Conservation (phyloP, 2,797 vertebrate genomes). For the Toxotes lorentzi region DNA sequence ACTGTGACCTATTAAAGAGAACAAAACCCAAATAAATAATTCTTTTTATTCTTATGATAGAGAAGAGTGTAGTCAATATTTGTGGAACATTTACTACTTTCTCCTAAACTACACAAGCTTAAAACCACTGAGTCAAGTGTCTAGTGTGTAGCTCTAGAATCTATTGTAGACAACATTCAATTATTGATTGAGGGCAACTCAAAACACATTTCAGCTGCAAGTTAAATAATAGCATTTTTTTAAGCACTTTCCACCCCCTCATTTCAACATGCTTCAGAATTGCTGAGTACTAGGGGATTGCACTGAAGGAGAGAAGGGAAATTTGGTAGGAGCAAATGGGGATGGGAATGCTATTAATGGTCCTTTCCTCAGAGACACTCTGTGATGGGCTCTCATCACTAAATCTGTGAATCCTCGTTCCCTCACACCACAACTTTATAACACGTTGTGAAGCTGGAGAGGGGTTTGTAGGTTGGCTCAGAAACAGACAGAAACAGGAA, state of each 20-base stretch:
- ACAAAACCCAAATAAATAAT: conserved; percentile 31
- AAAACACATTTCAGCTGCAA: conserved; percentile 22
- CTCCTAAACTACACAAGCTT: neutral
- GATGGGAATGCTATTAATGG: conserved; percentile 42
- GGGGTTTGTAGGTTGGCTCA: conserved; percentile 42
- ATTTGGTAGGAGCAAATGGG: conserved; percentile 24
- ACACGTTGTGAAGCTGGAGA: conserved; percentile 47
- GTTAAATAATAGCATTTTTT: conserved; percentile 5
- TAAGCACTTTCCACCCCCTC: neutral
- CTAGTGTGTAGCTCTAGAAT: neutral
- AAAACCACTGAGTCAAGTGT: conserved; percentile 6
- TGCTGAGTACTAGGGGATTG: conserved; percentile 21
- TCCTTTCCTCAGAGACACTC: conserved; percentile 31
- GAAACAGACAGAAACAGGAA: conserved; percentile 28
- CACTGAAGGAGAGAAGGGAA: conserved; percentile 7
- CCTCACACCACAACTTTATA: conserved; percentile 46
- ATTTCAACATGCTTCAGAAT: conserved; percentile 31
- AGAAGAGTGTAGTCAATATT: conserved; percentile 9
- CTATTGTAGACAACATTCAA: conserved; percentile 12
- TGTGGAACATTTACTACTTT: conserved; percentile 26
- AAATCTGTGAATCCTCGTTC: conserved; percentile 44
- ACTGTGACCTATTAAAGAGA: conserved; percentile 42
- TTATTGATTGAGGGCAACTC: neutral
- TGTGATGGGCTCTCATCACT: conserved; percentile 40
- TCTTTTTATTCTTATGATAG: conserved; percentile 11